phyloP scores from a whole-genome alignment of 2,888 invertebrate genomes.

The Laothoe populi region DNA sequence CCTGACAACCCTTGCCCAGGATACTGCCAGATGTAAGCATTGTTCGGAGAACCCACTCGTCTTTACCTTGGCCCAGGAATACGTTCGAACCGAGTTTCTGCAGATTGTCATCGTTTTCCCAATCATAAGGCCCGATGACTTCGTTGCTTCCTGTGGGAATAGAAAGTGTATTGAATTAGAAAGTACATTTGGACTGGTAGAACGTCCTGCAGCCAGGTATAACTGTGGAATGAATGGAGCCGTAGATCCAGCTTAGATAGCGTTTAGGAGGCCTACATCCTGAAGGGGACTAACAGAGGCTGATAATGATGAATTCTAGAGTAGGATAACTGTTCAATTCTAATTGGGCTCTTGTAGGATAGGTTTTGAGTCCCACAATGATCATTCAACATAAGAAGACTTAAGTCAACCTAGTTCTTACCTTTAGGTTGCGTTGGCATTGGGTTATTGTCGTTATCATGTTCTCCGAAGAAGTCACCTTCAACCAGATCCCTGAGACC shows the following conservation, averaged over 20 bases:
- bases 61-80: conserved; percentile 69
- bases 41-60: conserved; percentile 72
- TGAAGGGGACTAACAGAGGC: too few relatives aligned
- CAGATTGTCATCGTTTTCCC: conserved; percentile 73
- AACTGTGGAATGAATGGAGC: too few relatives aligned
- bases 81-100: conserved; percentile 68
- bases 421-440: conserved; percentile 70
- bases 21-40: conserved; percentile 74
- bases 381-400: neutral
- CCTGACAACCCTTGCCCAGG: conserved; percentile 75
- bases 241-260: too few relatives aligned
- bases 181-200: too few relatives aligned
- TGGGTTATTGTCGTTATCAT: conserved; percentile 61
- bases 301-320: too few relatives aligned
- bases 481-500: conserved; percentile 75
- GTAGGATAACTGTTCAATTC: too few relatives aligned
- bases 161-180: too few relatives aligned
- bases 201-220: too few relatives aligned
- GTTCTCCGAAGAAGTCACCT: conserved; percentile 70
- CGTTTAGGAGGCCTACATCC: too few relatives aligned
- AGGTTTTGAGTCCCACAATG: too few relatives aligned
- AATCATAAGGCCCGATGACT: conserved; percentile 53
- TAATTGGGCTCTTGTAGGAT: too few relatives aligned
- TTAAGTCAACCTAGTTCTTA: too few relatives aligned
- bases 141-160: conserved; percentile 5